Evolutionary conservation across 2,113 vertebrate species (phyloP).

Genomic region (Notarius lentiginosus): DNA sequence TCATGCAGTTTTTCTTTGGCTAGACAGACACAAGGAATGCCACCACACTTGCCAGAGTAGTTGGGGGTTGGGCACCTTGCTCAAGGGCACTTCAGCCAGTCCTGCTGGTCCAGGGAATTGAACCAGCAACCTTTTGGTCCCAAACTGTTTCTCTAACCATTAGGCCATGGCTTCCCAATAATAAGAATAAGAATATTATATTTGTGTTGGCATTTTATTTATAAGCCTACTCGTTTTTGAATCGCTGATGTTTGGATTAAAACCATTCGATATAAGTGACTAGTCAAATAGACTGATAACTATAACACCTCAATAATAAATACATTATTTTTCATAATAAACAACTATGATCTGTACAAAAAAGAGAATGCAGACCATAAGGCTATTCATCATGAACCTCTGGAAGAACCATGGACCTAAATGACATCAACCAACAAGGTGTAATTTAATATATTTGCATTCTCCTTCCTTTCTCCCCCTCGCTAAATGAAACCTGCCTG

Average conservation of each 20-base stretch:
- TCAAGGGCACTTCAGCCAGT: too few species aligned
- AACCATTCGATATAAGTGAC: neutral
- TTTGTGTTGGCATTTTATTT: neutral
- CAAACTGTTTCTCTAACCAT: too few species aligned
- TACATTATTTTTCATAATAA: neutral
- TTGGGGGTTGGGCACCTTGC: too few species aligned
- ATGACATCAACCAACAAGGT: neutral
- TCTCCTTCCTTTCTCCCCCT: neutral
- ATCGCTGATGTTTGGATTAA: neutral
- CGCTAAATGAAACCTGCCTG: conserved; percentile 12
- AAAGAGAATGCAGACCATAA: neutral
- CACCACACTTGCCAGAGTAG: too few species aligned
- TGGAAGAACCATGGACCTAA: neutral
- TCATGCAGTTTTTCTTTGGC: too few species aligned
- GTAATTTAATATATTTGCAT: conserved; percentile 24
- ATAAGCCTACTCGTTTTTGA: neutral
- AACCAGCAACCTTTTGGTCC: too few species aligned
- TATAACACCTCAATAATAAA: neutral
- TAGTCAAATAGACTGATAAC: neutral
- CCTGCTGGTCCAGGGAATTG: too few species aligned
- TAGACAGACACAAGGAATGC: too few species aligned
- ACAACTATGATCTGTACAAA: neutral
- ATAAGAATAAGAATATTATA: too few species aligned
- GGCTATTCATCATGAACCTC: neutral
- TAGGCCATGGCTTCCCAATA: too few species aligned